Percentiles rank a stretch among this genome's conserved stretches.
Evolutionary conservation across 2,113 vertebrate genomes (phyloP).

Genomic region (Scortum barcoo): DNA sequence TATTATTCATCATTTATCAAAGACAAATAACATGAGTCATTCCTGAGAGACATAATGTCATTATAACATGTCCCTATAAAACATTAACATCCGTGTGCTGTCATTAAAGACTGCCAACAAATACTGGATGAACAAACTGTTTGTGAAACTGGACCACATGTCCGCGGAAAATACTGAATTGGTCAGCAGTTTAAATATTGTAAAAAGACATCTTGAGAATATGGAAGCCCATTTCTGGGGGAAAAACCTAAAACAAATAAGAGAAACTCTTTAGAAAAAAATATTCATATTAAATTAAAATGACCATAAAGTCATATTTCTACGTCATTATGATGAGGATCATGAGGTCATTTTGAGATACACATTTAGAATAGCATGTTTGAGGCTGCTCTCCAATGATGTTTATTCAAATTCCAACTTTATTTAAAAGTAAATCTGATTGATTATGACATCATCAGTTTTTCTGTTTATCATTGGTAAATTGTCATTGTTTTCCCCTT

Average conservation of each 20-base stretch:
- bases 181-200: background rate
- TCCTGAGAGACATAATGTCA: background rate
- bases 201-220: background rate
- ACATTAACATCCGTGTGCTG: conserved; percentile 14
- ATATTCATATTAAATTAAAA: background rate
- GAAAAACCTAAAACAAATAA: background rate
- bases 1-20: background rate
- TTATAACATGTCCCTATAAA: conserved; percentile 2
- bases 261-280: background rate
- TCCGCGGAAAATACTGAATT: background rate
- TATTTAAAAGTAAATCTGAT: no score
- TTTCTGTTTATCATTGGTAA: background rate
- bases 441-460: no score
- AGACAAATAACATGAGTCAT: background rate
- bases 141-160: background rate
- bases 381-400: background rate
- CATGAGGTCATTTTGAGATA: background rate
- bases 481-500: background rate
- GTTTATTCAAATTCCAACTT: no score
- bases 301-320: background rate
- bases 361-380: background rate
- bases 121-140: background rate
- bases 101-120: background rate
- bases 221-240: background rate
- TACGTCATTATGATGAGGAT: background rate